Evolutionary conservation across 2,797 vertebrate species (phyloP), one percentile per base, ranked within the genome.

Genomic region (Streptopelia turtur): DNA sequence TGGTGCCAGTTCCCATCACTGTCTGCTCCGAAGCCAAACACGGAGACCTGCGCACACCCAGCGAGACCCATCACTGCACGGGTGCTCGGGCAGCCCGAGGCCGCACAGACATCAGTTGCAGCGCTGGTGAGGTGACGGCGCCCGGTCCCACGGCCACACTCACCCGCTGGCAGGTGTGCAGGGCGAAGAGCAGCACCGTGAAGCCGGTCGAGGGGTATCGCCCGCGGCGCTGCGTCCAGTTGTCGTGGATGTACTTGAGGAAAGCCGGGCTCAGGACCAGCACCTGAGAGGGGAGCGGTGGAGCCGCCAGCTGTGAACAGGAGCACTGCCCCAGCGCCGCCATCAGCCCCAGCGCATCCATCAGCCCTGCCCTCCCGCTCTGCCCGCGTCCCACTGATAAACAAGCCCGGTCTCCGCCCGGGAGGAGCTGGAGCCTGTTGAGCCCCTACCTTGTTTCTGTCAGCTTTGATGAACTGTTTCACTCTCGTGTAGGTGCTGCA

Each of bases 21-120:
- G 97, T 99, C 98, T 5, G 98, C 98, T 5, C 98, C 98, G 0
- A 98, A 99, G 72, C 98, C 98, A 17, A 98, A 99, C 82, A 98
- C 97, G 0, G 98, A 98, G 50, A 99, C 98, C 98, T 99, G 95
- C 3, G 5, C 6, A 10, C 1, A 3, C 2, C 30, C 71, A 72
- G 24, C 11, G 20, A 18, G 45, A 78, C 27, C 18, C 39, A 3
- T 28, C 0, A 2, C 30, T 63, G 35, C 5, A 1, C 1, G 1
- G 12, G 31, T 0, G 0, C 30, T 16, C 4, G 0, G 13, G 10
- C 1, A 0, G 35, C 59, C 41, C 1, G 1, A 6, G 47, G 13
- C 7, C 4, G 0, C 4, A 0, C 3, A 4, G 53, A 8, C 8
- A 3, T 13, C 22, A 9, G 4, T 9, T 10, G 45, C 21, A 22